phyloP scores from a whole-genome alignment of 2,888 invertebrate genomes.

The Nasonovia ribisnigri region DNA sequence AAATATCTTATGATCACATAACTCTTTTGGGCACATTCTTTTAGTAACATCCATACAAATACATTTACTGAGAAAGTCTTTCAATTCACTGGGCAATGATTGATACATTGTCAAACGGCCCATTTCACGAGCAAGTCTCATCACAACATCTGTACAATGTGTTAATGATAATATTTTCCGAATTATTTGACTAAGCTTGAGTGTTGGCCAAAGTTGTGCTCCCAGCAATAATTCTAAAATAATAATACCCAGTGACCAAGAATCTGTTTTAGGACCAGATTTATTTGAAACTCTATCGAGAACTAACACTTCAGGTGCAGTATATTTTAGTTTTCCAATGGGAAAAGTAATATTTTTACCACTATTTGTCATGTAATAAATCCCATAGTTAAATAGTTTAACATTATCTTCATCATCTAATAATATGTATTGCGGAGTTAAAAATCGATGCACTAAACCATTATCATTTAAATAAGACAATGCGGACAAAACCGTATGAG shows the following conservation, averaged over 20 bases:
- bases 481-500: constrained; percentile 81
- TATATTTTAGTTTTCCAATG: constrained; percentile 81
- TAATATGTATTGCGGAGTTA: constrained; percentile 87
- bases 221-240: constrained; percentile 83
- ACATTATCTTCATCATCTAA: constrained; percentile 80
- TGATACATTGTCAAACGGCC: constrained; percentile 78
- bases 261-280: constrained; percentile 84
- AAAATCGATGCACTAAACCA: constrained; percentile 83
- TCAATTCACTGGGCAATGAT: constrained; percentile 71
- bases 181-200: constrained; percentile 82
- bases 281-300: constrained; percentile 70
- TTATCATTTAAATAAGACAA: constrained; percentile 80
- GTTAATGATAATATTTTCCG: constrained; percentile 81
- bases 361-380: constrained; percentile 89
- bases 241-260: constrained; percentile 95
- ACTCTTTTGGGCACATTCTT: constrained; percentile 76
- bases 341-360: constrained; percentile 93
- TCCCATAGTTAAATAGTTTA: constrained; percentile 93
- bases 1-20: constrained; percentile 75
- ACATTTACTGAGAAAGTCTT: constrained; percentile 78
- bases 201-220: constrained; percentile 78
- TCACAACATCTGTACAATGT: constrained; percentile 76
- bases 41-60: constrained; percentile 78
- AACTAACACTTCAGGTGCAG: constrained; percentile 85
- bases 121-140: constrained; percentile 84